Evolutionary conservation across 1,140 invertebrate genomes (phyloP).

Genomic region (Ctenoplectra terminalis): DNA sequence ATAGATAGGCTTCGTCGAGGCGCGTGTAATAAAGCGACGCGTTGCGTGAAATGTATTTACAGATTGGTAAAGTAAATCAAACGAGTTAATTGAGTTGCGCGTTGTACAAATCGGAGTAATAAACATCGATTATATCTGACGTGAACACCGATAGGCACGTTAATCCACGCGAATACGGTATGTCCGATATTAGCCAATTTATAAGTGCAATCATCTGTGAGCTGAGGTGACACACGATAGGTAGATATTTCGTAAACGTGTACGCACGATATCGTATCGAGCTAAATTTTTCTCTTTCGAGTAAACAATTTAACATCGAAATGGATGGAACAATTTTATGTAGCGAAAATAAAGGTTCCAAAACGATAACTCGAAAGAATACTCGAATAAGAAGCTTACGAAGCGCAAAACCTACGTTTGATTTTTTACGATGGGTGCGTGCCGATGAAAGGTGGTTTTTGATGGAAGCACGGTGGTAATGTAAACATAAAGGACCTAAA

Average conservation of each 20-base stretch:
- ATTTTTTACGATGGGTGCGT: conserved; percentile 21
- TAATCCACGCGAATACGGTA: not conserved
- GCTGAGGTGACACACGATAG: not conserved
- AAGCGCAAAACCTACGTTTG: conserved; percentile 12
- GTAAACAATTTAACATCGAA: too few relatives aligned
- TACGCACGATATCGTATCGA: not conserved
- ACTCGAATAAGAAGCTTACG: not conserved
- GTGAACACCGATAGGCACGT: too few relatives aligned
- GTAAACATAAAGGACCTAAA: conserved; percentile 70
- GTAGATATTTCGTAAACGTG: not conserved
- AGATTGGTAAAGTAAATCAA: conserved; percentile 34
- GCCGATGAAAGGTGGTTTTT: too few relatives aligned
- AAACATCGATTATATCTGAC: conserved; percentile 30
- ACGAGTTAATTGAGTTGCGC: conserved; percentile 39
- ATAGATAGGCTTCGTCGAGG: not conserved
- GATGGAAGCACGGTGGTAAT: conserved; percentile 31
- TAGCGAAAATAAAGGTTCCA: not conserved
- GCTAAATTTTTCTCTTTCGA: not conserved
- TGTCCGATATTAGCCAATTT: conserved; percentile 35
- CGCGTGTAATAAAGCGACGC: not conserved
- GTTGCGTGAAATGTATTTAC: too few relatives aligned
- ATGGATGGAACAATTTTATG: too few relatives aligned
- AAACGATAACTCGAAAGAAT: not conserved
- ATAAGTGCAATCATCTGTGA: conserved; percentile 16
- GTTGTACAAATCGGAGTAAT: conserved; percentile 51